Base-by-base conservation (phyloP, 2,888 invertebrate genomes). In the Cloeon dipterum region DNA sequence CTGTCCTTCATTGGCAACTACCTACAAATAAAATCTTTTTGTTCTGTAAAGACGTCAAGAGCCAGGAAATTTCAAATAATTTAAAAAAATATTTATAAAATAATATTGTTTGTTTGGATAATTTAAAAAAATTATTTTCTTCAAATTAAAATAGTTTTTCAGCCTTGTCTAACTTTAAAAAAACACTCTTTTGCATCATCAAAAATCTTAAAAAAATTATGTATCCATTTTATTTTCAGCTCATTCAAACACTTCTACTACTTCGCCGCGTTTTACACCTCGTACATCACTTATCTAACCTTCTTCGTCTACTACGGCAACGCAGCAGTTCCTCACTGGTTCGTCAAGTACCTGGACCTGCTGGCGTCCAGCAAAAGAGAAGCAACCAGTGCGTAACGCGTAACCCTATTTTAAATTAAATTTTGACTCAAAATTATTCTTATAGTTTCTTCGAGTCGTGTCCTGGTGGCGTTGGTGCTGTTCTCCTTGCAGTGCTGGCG, bases 181-280 rank as follows among this genome's bases (percentile, higher is more conserved):
- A n/a, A n/a, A n/a, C n/a, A n/a, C n/a, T n/a, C n/a, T n/a, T n/a
- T n/a, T n/a, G n/a, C n/a, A n/a, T n/a, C n/a, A n/a, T n/a, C n/a
- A n/a, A n/a, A n/a, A n/a, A n/a, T n/a, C n/a, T n/a, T n/a, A n/a
- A n/a, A n/a, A n/a, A n/a, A n/a, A n/a, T n/a, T n/a, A n/a, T n/a
- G n/a, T n/a, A n/a, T n/a, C n/a, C n/a, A n/a, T 25, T 39, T 39
- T 39, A 18, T 37, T 50, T 50, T 21, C 46, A 63, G 63, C 20
- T 78, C 73, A 63, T 86, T 82, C 49, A 63, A 60, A 46, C 85
- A 86, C 56, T 85, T 83, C 50, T 86, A 86, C 52, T 50, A 70
- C 5, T 72, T 74, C 49, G 72, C 81, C 0, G 58, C 68, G 2
- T 44, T 70, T 19, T 61, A 68, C 46, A 66, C 71, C 37, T 50